Evolutionary conservation across 53 echinoderm and acorn worm species (phyloP), one percentile per base, ranked within the genome.

Genomic region (Holothuria scabra): DNA sequence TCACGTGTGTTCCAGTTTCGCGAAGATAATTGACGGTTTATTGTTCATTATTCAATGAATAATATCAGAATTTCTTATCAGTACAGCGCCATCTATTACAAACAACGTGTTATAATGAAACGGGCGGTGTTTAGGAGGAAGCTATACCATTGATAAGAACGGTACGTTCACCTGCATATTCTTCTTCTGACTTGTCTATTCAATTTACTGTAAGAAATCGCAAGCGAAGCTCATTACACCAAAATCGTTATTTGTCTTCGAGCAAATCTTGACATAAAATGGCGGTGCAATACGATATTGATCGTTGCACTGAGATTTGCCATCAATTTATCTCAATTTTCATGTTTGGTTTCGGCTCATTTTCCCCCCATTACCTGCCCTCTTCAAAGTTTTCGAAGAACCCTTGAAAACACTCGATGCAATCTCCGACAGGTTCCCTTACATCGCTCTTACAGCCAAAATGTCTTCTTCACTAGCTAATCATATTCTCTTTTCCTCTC

Each of bases 321-420:
- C 69, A 44, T 69, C 69, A 69, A 69, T 69, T 69, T 69, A 69
- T 69, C 69, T 69, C 69, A 69, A 69, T 69, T 69, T 69, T 69
- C 69, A 69, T 69, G 69, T 69, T 69, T 69, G 69, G 69, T 69
- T 69, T 69, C 69, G 69, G 69, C 69, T 69, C 69, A 69, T 69
- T 69, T 69, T 69, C 69, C 69, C 69, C 69, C 69, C 69, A 69
- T 69, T 69, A 69, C 69, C 69, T 69, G 69, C 69, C 69, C 69
- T 69, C 69, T 69, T 69, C 69, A 69, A 44, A 20, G 35, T 23
- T 69, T 69, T 44, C 35, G n/a, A 35, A 69, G 69, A 21, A 69
- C 69, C 69, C 69, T 69, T 34, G 35, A 69, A 69, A 69, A 38
- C 69, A 34, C 69, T 69, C 69, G 44, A 44, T 44, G 35, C 44